Evolutionary conservation across 2,797 vertebrate species (phyloP).

Genomic region (Coluber constrictor): DNA sequence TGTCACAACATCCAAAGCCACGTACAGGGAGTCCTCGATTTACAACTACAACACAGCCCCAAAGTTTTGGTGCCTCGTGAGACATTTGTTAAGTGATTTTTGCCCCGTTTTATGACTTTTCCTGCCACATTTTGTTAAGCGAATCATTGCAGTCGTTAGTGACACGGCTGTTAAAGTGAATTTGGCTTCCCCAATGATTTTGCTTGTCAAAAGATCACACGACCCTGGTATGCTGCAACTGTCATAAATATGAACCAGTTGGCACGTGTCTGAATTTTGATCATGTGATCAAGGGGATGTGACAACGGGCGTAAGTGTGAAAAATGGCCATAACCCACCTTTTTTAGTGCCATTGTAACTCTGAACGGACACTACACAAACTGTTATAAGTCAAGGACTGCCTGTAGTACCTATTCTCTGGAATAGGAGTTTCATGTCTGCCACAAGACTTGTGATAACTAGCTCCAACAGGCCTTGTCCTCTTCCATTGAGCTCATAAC

Average conservation of each 20-base stretch:
- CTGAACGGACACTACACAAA: background rate
- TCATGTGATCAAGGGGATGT: background rate
- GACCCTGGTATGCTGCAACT: background rate
- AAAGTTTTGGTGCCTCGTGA: background rate
- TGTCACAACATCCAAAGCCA: background rate
- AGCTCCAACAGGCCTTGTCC: background rate
- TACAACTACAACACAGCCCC: background rate
- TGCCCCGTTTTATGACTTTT: too few species aligned
- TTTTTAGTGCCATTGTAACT: background rate
- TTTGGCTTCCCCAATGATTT: background rate
- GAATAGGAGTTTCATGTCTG: background rate
- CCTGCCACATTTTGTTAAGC: too few species aligned
- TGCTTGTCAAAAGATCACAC: background rate
- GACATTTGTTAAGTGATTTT: background rate
- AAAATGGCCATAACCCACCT: background rate
- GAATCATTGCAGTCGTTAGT: too few species aligned
- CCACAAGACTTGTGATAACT: background rate
- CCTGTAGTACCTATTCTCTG: background rate
- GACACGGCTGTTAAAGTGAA: too few species aligned
- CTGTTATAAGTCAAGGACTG: background rate
- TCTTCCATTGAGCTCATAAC: background rate
- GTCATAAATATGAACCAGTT: background rate
- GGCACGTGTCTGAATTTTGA: background rate
- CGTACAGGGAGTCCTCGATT: background rate
- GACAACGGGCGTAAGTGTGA: background rate